Evolutionary conservation across 2,113 vertebrate species (phyloP).

Genomic region (Paracanthobrama guichenoti): DNA sequence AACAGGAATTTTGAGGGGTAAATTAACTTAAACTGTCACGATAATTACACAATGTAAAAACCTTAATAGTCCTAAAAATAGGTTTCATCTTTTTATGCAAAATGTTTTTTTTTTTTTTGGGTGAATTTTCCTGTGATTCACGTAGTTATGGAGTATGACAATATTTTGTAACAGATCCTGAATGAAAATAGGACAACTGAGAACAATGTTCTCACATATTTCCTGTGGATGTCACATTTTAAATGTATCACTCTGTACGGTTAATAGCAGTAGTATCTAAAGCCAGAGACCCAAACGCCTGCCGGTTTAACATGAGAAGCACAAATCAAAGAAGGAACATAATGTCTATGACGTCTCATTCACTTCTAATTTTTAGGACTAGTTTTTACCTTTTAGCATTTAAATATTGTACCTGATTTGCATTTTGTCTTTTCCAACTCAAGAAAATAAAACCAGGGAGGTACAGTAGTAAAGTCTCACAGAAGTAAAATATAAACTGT

Average conservation of each 20-base stretch:
- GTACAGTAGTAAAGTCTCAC: not conserved
- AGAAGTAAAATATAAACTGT: not conserved
- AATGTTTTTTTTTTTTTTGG: not conserved
- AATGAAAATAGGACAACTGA: not conserved
- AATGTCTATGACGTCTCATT: not conserved
- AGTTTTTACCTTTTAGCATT: not conserved
- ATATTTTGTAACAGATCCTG: not conserved
- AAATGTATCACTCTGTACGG: not conserved
- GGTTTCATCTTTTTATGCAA: not conserved
- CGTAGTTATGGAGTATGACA: not conserved
- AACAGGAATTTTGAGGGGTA: not conserved
- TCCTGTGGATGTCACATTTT: not conserved
- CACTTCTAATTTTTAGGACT: not conserved
- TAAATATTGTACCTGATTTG: not conserved
- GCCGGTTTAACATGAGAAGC: not conserved
- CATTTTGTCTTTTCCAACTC: not conserved
- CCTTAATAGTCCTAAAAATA: not conserved
- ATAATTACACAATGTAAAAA: not conserved
- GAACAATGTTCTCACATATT: not conserved
- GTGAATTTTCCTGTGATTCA: not conserved
- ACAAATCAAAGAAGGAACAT: conserved; percentile 13
- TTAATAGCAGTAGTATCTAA: not conserved
- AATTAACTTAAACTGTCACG: not conserved
- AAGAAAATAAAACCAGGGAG: not conserved
- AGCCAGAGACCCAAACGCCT: not conserved